Conservation (phyloP, 37 sponge, comb jelly and placozoan genomes). For the Eunapius fragilis region DNA sequence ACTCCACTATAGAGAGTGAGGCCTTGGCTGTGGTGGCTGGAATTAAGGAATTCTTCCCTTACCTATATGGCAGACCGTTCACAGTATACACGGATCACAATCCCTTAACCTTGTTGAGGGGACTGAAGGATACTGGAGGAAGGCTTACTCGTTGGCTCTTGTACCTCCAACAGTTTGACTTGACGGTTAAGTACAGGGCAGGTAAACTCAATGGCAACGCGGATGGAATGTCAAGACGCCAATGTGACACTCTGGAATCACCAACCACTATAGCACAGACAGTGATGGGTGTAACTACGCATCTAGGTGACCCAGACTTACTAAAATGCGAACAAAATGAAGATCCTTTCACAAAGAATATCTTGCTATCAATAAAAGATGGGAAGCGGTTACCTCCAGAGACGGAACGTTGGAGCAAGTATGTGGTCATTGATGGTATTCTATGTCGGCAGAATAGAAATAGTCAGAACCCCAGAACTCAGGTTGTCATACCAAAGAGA, state of each 20-base stretch:
- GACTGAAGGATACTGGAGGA: constrained; percentile 25
- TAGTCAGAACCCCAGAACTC: not conserved
- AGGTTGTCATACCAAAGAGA: constrained; percentile 1
- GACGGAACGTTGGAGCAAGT: not conserved
- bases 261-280: no score
- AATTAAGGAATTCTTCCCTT: constrained; percentile 40
- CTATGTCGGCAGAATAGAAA: not conserved
- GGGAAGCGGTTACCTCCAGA: not conserved
- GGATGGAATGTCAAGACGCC: constrained; percentile 5
- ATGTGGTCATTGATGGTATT: not conserved
- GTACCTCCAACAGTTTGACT: constrained; percentile 44
- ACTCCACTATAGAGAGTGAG: constrained; percentile 40
- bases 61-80: constrained; percentile 41
- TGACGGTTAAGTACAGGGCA: constrained; percentile 15
- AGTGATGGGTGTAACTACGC: not conserved
- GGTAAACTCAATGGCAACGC: constrained; percentile 34
- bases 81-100: constrained; percentile 38
- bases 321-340: not conserved
- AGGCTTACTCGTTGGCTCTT: constrained; percentile 27
- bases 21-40: constrained; percentile 34
- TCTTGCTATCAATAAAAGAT: not conserved
- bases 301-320: not conserved
- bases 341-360: not conserved
- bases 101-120: constrained; percentile 23
- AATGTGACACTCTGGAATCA: not conserved